Percentiles rank a stretch among this genome's conserved stretches.
These are phyloP conservation scores for Mionectes macconnelli DNA, from an alignment of 2,113 vertebrate genomes.

Conservation along the genomic window DNA sequence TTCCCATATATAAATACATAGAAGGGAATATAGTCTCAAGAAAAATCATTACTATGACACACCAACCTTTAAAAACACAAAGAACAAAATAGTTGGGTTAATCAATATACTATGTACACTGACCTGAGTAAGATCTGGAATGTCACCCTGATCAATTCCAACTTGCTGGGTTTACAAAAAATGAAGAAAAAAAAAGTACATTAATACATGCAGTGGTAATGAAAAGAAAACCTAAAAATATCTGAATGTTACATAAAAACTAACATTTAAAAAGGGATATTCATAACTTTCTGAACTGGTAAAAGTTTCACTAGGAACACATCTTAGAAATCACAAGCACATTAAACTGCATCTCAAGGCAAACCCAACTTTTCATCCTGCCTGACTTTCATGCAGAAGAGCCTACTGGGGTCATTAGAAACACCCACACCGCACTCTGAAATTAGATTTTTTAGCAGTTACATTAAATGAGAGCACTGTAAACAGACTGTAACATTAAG, in stretches of 20 bases:
- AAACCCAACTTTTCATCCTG: background rate
- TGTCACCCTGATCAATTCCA: slow-evolving; percentile 92
- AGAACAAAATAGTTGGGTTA: slow-evolving; percentile 35
- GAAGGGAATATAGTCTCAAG: background rate
- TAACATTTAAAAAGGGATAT: background rate
- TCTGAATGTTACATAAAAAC: slow-evolving; percentile 2
- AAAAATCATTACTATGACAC: background rate
- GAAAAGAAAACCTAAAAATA: slow-evolving; percentile 12
- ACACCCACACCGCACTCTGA: background rate
- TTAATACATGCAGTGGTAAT: slow-evolving; percentile 56
- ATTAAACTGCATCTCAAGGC: background rate
- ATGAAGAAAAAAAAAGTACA: background rate
- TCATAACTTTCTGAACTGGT: slow-evolving; percentile 2
- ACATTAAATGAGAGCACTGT: background rate
- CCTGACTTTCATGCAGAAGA: background rate
- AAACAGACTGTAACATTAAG: background rate
- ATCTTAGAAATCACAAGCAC: background rate
- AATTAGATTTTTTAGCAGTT: background rate
- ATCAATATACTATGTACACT: slow-evolving; percentile 82
- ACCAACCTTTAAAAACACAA: background rate
- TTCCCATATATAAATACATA: background rate
- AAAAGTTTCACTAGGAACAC: background rate
- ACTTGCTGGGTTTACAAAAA: slow-evolving; percentile 89
- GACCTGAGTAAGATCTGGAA: slow-evolving; percentile 93
- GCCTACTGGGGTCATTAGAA: background rate